phyloP scores from a whole-genome alignment of 23 tunicate genomes.

The Diplosoma virens region DNA sequence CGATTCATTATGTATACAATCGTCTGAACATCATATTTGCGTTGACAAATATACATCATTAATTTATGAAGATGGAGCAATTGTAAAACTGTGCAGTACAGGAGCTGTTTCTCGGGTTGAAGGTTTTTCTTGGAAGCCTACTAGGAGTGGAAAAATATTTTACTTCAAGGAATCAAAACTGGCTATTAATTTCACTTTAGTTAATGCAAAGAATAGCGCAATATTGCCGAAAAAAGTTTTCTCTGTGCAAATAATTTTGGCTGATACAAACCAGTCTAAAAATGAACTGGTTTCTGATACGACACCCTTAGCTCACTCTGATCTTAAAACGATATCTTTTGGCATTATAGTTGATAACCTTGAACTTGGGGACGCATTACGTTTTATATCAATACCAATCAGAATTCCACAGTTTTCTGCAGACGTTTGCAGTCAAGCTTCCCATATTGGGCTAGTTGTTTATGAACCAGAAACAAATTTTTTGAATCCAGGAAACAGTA shows the following conservation, averaged over 20 bases:
- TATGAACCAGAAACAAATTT: background rate
- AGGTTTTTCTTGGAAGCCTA: conserved; percentile 11
- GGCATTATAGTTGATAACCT: background rate
- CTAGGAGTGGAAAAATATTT: background rate
- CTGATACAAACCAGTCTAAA: background rate
- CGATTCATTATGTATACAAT: too few species aligned
- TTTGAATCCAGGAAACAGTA: background rate
- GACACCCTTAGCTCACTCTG: background rate
- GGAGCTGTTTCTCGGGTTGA: too few species aligned
- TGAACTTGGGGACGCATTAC: background rate
- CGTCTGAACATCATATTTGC: too few species aligned
- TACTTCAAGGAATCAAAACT: background rate
- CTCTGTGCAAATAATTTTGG: background rate
- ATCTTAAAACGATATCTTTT: background rate
- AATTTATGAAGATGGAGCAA: too few species aligned
- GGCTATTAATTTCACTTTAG: background rate
- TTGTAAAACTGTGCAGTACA: too few species aligned
- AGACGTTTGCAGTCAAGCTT: background rate
- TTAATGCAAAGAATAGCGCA: background rate
- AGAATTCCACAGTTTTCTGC: background rate
- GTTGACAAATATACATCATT: too few species aligned
- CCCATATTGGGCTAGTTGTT: background rate
- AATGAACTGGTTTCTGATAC: background rate
- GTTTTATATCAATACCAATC: background rate
- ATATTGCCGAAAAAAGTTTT: background rate